Conservation (phyloP, 2,888 invertebrate species). For the Eilema griseolum region DNA sequence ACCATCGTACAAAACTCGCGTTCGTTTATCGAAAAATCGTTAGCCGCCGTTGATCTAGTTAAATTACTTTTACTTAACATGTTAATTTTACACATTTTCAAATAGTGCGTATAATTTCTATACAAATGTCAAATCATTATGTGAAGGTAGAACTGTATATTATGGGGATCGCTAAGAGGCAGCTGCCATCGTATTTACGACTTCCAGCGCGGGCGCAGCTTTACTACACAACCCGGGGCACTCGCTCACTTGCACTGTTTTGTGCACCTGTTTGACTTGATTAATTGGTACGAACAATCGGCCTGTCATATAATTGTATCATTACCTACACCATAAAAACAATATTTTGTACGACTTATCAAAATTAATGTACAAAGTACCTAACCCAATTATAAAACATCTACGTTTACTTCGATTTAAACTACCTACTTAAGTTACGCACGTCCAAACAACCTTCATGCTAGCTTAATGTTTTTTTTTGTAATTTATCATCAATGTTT, state of each 20-base stretch:
- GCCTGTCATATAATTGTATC: slow-evolving; percentile 74
- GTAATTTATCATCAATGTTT: slow-evolving; percentile 22
- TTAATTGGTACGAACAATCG: slow-evolving; percentile 74
- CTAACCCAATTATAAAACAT: not conserved
- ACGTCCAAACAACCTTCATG: not conserved
- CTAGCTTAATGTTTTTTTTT: not conserved
- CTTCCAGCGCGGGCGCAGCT: slow-evolving; percentile 72
- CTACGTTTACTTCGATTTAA: not conserved
- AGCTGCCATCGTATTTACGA: slow-evolving; percentile 81
- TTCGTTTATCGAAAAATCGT: not conserved
- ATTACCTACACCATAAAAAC: slow-evolving; percentile 56
- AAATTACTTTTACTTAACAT: slow-evolving; percentile 32
- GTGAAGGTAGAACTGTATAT: slow-evolving; percentile 55
- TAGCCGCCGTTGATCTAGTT: not conserved
- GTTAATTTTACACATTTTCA: slow-evolving; percentile 51
- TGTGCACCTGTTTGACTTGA: slow-evolving; percentile 80
- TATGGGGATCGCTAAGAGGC: slow-evolving; percentile 60
- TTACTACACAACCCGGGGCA: slow-evolving; percentile 64
- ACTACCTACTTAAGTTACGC: too few relatives aligned
- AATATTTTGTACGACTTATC: slow-evolving; percentile 15
- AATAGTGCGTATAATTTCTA: slow-evolving; percentile 49
- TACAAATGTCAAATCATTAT: slow-evolving; percentile 73
- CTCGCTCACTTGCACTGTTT: slow-evolving; percentile 63
- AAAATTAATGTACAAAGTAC: not conserved
- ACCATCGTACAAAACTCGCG: not conserved